Conservation (phyloP, 2,113 vertebrate species). For the Pangasianodon gigas region DNA sequence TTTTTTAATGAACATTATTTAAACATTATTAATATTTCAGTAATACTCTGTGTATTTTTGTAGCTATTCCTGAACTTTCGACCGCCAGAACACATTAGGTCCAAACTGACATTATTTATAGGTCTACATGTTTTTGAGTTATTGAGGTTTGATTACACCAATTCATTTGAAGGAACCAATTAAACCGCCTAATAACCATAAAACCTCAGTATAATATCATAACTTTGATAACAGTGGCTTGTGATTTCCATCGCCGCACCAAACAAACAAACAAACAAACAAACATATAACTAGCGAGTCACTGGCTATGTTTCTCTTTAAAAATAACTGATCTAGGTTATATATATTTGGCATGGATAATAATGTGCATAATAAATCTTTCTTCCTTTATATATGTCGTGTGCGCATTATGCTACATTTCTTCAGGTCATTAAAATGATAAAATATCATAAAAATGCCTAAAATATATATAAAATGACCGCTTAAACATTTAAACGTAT, state of each 20-base stretch:
- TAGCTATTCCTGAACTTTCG: not conserved
- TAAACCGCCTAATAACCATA: not conserved
- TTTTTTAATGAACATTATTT: not conserved
- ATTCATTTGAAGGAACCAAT: not conserved
- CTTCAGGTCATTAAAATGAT: not conserved
- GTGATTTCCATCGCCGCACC: not conserved
- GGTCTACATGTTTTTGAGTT: not conserved
- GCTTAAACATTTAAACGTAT: not conserved
- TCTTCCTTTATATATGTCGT: not conserved
- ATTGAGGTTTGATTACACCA: not conserved
- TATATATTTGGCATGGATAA: not conserved
- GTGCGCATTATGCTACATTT: not conserved
- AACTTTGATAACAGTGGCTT: no score
- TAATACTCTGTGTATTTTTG: not conserved
- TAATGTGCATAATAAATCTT: not conserved
- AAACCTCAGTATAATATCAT: not conserved
- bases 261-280: not conserved
- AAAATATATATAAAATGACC: not conserved
- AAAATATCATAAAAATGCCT: not conserved
- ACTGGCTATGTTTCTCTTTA: not conserved
- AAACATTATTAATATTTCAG: not conserved
- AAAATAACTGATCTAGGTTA: not conserved
- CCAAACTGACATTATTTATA: not conserved
- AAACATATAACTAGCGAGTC: not conserved
- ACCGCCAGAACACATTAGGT: not conserved